Percentiles rank a stretch among this genome's conserved stretches.
Evolutionary conservation across 2,113 vertebrate species (phyloP).

Genomic region (Dendropsophus ebraccatus): DNA sequence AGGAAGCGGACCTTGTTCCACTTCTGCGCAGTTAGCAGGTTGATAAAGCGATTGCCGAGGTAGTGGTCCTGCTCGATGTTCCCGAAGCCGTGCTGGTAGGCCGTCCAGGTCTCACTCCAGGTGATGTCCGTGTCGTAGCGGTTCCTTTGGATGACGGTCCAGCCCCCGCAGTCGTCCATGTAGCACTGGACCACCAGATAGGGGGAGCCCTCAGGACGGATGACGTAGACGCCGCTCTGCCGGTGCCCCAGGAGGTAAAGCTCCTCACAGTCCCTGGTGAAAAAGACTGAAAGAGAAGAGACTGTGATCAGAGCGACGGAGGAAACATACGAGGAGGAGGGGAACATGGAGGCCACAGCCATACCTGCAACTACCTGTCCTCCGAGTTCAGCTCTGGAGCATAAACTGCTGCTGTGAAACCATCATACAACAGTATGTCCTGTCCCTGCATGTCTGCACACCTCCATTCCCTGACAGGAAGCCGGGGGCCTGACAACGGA

Average conservation of each 20-base stretch:
- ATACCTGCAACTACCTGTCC: no score
- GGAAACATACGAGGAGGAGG: no score
- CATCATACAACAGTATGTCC: no score
- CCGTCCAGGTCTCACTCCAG: conserved; percentile 59
- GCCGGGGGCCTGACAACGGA: no score
- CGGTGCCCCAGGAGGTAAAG: conserved; percentile 50
- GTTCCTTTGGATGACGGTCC: conserved; percentile 58
- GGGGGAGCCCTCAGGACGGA: conserved; percentile 30
- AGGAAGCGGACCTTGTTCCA: conserved; percentile 61
- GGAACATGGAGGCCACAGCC: not conserved
- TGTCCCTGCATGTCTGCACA: no score
- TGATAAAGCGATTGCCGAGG: conserved; percentile 58
- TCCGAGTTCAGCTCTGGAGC: no score
- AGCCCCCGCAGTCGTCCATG: conserved; percentile 55
- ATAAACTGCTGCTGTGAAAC: no score
- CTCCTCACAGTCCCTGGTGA: conserved; percentile 55
- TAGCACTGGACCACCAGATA: conserved; percentile 51
- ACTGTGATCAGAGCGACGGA: no score
- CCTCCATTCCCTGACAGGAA: no score
- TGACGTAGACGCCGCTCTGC: conserved; percentile 41
- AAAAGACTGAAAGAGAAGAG: conserved; percentile 33
- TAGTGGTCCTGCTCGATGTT: conserved; percentile 47
- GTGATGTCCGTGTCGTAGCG: not conserved
- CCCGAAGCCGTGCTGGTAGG: conserved; percentile 44
- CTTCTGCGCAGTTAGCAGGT: not conserved